Evolutionary conservation across 2,113 vertebrate species (phyloP), one percentile per base, ranked within the genome.

Genomic region (Salvator merianae): DNA sequence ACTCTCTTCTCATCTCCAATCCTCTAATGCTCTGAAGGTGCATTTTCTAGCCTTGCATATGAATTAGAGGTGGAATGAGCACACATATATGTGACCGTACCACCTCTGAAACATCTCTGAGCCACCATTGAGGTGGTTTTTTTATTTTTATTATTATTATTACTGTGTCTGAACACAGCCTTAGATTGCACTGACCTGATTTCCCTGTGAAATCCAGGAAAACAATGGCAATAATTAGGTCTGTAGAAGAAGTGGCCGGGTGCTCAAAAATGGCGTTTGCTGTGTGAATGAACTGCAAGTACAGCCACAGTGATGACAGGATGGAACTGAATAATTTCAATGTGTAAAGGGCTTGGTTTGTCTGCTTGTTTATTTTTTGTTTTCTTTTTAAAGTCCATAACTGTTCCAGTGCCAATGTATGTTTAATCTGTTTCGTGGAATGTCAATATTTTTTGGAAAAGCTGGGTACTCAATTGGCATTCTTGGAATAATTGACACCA

Each of bases 191-290:
- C 28, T 84, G 71, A 77, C 82, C 5, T 79, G 38, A 20, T 36
- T 89, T 83, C 32, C 73, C 71, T 18, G 55, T 47, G 32, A 83
- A 32, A 40, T 71, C 75, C 18, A 79, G 73, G 68, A 77, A 24
- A 77, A 86, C 55, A 28, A 36, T 40, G 50, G 63, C 47, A 71
- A 7, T 79, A 32, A 73, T 3, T n/a, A 34, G 53, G 62, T 87
- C 76, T 80, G 36, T 78, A 77, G 50, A 66, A 72, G 43, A 66
- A 72, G 43, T 22, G 3, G 43, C 38, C 65, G 47, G 76, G 68
- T 69, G 50, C 22, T 82, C 38, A 40, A 36, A 47, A 47, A 71
- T 82, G 79, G 59, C 34, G 3, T n/a, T 2, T 0, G 55, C 69
- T 83, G 72, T 82, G 81, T 63, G 10, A 13, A 73, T 8, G 76